Base-by-base conservation (phyloP, 2,797 vertebrate species). In the Geotrypetes seraphini region DNA sequence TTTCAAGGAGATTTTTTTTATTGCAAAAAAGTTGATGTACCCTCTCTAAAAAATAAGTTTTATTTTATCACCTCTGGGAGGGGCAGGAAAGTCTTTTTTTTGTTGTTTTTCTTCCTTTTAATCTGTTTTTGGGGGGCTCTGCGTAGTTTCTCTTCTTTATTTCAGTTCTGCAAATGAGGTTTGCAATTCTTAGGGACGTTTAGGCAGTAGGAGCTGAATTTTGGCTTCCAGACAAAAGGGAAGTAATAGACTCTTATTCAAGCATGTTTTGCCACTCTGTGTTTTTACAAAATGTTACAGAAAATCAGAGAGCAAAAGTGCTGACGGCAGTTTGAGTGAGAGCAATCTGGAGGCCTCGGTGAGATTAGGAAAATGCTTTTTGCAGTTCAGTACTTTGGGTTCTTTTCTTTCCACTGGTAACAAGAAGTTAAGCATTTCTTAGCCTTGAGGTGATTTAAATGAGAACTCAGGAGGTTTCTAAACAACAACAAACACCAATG, bases 391-490 rank as follows among this genome's bases (percentile, higher is more conserved):
- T 43, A 43, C 23, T 39, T 27, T 39, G 36, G 25, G 53, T 57
- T 39, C 37, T 49, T 57, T 46, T 49, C 50, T 64, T 72, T 68
- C 60, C 66, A 47, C 66, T 71, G 76, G 67, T 77, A 62, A 68
- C 0, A 1, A 61, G 48, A 64, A 69, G 41, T 58, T n/a, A 73
- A 67, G 66, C 60, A 10, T 62, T 75, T 65, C 53, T 57, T 65
- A 70, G 63, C 73, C 74, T 61, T 47, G 58, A 71, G 28, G 66
- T 63, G 24, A 67, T 75, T 83, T 73, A 60, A 71, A 47, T 66
- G 63, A 77, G 53, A 77, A 76, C 77, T 84, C 78, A 81, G 82
- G 77, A 76, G 75, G 66, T 71, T 61, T n/a, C n/a, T 66, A 59
- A 54, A 53, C 54, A 33, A 41, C 16, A 8, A 60, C 26, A 35